Base-by-base conservation (phyloP, 2,797 vertebrate species). In the Ctenopoma multispine region DNA sequence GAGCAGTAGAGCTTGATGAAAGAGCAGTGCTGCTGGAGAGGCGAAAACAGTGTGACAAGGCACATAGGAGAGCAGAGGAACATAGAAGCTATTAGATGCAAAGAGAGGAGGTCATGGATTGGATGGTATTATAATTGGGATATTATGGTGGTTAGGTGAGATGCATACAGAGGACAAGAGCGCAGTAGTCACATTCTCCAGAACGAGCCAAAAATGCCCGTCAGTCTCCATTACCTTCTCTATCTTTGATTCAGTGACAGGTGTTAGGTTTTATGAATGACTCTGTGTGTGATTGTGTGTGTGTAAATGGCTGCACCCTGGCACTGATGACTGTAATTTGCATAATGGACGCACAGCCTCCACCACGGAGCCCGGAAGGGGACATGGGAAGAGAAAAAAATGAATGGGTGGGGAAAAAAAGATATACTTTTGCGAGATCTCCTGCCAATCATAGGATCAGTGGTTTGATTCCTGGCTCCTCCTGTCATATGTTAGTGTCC, bases 321-420 rank as follows among this genome's bases (percentile, higher is more conserved):
- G 56, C 73, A 60, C 70, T 72, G 72, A 70, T 86, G 44, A 49
- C 69, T 80, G 4, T 75, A 49, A 91, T 88, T 86, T 89, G 75
- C 86, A 89, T 89, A 85, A 89, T 75, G 72, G 68, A 75, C 57
- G 84, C 71, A 18, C 59, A 48, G 79, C 40, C 66, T n/a, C n/a
- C n/a, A n/a, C n/a, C n/a, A n/a, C n/a, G n/a, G n/a, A n/a, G n/a
- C n/a, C n/a, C n/a, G n/a, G n/a, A n/a, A n/a, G n/a, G n/a, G n/a
- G n/a, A n/a, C n/a, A n/a, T n/a, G n/a, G n/a, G n/a, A n/a, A n/a
- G n/a, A n/a, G n/a, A n/a, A n/a, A n/a, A n/a, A n/a, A n/a, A n/a
- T n/a, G n/a, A n/a, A n/a, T n/a, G n/a, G n/a, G n/a, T n/a, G n/a
- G n/a, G n/a, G n/a, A n/a, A n/a, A n/a, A n/a, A n/a, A n/a, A n/a